phyloP scores from a whole-genome alignment of 1,140 invertebrate species.

The Dendroctonus ponderosae region DNA sequence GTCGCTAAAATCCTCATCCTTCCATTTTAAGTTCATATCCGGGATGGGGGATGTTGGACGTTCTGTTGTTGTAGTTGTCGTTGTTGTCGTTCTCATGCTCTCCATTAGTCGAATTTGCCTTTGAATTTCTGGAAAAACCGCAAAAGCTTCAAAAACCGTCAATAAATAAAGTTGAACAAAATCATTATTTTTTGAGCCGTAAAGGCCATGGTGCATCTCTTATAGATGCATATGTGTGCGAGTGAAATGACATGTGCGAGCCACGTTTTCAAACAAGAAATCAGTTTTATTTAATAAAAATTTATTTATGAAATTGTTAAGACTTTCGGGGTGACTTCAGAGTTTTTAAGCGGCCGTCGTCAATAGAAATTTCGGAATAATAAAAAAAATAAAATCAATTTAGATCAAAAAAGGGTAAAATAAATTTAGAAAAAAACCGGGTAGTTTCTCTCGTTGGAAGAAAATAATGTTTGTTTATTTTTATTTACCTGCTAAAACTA shows the following conservation, averaged over 20 bases:
- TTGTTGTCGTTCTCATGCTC: neutral
- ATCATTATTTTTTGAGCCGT: neutral
- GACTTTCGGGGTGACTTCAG: neutral
- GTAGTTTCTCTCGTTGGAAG: neutral
- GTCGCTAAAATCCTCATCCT: slow-evolving; percentile 20
- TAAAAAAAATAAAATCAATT: too few species aligned
- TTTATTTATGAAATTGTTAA: neutral
- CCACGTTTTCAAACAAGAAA: neutral
- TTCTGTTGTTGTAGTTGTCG: neutral
- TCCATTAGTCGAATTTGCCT: slow-evolving; percentile 23
- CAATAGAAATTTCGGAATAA: neutral
- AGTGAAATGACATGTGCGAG: too few species aligned
- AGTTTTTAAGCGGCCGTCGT: neutral
- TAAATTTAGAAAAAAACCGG: too few species aligned
- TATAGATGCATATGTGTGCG: neutral
- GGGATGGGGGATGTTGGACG: neutral
- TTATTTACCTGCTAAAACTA: slow-evolving; percentile 22
- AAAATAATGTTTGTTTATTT: neutral
- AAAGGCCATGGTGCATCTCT: neutral
- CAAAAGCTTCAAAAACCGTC: neutral
- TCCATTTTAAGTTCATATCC: slow-evolving; percentile 8
- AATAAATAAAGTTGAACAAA: slow-evolving; percentile 1
- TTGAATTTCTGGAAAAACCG: slow-evolving; percentile 21
- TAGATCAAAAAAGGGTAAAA: too few species aligned
- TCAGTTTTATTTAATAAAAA: too few species aligned